Percentiles rank a stretch among this genome's conserved stretches.
Conservation (phyloP, 2,888 invertebrate species). For the Ophraella communa region DNA sequence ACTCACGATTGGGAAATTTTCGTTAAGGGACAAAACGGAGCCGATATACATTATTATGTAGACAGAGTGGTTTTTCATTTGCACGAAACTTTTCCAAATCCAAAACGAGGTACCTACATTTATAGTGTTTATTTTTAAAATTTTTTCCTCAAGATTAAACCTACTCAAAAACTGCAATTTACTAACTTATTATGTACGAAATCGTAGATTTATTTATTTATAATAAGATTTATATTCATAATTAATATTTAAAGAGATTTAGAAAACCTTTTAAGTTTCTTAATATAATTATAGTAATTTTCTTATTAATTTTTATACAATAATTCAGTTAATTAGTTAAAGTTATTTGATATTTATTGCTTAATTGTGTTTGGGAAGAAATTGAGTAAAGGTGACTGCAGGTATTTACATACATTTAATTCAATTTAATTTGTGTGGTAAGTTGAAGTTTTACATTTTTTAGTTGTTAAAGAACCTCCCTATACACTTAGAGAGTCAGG, state of each 20-base stretch:
- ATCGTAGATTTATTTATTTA: no score
- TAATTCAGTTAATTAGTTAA: no score
- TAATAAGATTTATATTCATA: no score
- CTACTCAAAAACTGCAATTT: no score
- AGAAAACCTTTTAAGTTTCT: no score
- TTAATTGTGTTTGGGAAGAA: no score
- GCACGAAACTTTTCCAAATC: constrained; percentile 91
- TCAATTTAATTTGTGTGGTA: background rate
- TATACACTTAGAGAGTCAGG: constrained; percentile 92
- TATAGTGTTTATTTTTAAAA: constrained; percentile 5
- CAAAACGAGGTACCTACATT: constrained; percentile 76
- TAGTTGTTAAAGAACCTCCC: constrained; percentile 90
- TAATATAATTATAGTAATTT: no score
- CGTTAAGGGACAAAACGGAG: constrained; percentile 86
- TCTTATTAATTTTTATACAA: no score
- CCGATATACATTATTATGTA: constrained; percentile 88
- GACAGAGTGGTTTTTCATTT: constrained; percentile 91
- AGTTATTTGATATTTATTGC: no score
- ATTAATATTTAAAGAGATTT: no score
- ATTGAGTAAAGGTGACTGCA: no score
- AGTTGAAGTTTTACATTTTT: constrained; percentile 52
- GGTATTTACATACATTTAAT: background rate
- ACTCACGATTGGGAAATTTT: constrained; percentile 98
- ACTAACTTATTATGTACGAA: no score
- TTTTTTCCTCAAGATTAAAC: background rate